These are phyloP conservation scores for Stenolophus ochropezus DNA, from an alignment of 2,888 invertebrate genomes.

Conservation along the genomic window DNA sequence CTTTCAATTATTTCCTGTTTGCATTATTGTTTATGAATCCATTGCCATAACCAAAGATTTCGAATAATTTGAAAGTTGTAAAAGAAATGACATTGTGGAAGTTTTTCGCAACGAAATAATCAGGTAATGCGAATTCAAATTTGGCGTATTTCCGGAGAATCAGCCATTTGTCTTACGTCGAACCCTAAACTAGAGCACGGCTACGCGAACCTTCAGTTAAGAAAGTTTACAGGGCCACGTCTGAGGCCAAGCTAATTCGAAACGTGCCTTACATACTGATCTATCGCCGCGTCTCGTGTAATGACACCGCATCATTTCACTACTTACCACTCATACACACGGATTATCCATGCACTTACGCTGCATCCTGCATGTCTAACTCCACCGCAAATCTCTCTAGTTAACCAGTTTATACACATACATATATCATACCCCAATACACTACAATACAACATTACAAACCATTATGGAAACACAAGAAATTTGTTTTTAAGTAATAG, in stretches of 20 bases:
- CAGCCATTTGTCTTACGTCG: slow-evolving; percentile 1
- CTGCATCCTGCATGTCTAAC: too few species aligned
- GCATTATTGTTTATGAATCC: too few species aligned
- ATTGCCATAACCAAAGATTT: too few species aligned
- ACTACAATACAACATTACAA: too few species aligned
- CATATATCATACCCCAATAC: too few species aligned
- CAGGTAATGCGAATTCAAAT: not conserved
- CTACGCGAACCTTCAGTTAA: not conserved
- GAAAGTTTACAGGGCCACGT: slow-evolving; percentile 46
- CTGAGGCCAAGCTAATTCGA: slow-evolving; percentile 54
- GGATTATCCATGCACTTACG: slow-evolving; percentile 7
- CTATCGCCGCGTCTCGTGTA: slow-evolving; percentile 61
- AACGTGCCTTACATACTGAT: slow-evolving; percentile 54
- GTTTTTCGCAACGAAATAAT: not conserved
- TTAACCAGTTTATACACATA: too few species aligned
- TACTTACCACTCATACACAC: slow-evolving; percentile 65
- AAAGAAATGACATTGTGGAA: too few species aligned
- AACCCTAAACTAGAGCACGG: slow-evolving; percentile 21
- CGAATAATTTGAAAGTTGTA: too few species aligned
- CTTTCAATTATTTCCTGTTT: too few species aligned
- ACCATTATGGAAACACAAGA: too few species aligned
- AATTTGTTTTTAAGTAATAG: too few species aligned
- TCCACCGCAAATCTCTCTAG: too few species aligned
- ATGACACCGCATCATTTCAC: slow-evolving; percentile 70
- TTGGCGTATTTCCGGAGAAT: not conserved